phyloP scores from a whole-genome alignment of 2,113 vertebrate species.

The Fukomys damarensis region DNA sequence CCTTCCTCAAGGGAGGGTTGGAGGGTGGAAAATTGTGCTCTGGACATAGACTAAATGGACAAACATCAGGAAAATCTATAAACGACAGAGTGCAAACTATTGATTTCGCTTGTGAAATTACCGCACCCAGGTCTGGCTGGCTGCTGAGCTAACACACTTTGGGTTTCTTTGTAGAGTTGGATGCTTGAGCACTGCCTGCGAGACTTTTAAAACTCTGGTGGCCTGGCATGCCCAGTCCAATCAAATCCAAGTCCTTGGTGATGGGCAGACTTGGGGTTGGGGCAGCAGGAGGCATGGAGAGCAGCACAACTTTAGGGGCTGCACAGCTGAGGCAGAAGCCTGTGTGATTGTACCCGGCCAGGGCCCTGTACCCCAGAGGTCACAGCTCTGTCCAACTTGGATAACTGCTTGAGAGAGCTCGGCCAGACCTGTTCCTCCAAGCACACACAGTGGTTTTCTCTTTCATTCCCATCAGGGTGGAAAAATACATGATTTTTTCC shows the following conservation, averaged over 20 bases:
- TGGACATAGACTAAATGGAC: not conserved
- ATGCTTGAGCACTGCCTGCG: not conserved
- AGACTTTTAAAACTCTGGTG: not conserved
- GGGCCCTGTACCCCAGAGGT: not conserved
- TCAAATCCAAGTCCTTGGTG: not conserved
- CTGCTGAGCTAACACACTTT: not conserved
- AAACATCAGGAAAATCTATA: not conserved
- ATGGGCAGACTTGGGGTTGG: not conserved
- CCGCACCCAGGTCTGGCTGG: not conserved
- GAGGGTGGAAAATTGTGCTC: not conserved
- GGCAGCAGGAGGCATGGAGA: not conserved
- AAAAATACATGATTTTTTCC: conserved; percentile 57
- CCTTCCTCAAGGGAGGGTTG: not conserved
- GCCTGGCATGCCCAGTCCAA: too few species aligned
- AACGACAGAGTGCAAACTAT: not conserved
- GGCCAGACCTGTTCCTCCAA: not conserved
- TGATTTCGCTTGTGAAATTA: not conserved
- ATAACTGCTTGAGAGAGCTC: not conserved
- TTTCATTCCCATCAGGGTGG: not conserved
- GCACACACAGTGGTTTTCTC: not conserved
- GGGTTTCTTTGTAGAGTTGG: not conserved
- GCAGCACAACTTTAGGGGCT: not conserved
- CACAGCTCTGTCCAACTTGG: not conserved
- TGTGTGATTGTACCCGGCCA: not conserved
- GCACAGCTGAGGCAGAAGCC: not conserved